Evolutionary conservation across 1,140 invertebrate species (phyloP), one percentile per base, ranked within the genome.

Genomic region (Magallana ariakensis): DNA sequence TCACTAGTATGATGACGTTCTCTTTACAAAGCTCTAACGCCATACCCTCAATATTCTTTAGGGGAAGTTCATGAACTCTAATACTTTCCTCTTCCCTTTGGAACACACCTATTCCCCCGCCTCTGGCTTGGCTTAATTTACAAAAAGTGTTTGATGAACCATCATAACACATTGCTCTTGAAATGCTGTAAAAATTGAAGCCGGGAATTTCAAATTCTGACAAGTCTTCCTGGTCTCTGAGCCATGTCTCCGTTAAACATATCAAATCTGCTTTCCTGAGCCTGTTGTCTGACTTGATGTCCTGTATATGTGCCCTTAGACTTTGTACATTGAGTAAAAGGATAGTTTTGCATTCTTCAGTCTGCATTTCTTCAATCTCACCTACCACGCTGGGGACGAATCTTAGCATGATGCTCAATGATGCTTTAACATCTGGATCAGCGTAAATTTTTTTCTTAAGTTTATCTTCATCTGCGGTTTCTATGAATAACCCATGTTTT

Each of bases 211-310:
- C 13, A 7, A 82, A 53, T 82, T 82, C 53, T 82, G 11, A 4
- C 5, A 19, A 10, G 2, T 82, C 75, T 9, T 13, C 15, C 46
- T 54, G 22, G 10, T 85, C 16, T 11, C 66, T 26, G 1, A 85
- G 53, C 84, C 84, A 85, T 0, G 84, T 85, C 26, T 85, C 84
- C 13, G 84, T 75, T n/a, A 85, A 54, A 22, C n/a, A 66, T 16
- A 85, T 33, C 9, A 55, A n/a, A 85, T 85, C 84, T 46, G 84
- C 26, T 0, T 70, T 75, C 4, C 1, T 33, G 1, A 33, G 33
- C 4, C 33, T 33, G 33, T 33, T 33, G 33, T 33, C 33, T 0
- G 33, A 85, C 9, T 16, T 11, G n/a, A 85, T 75, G 16, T 85
- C 46, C 8, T 70, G 19, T 4, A 85, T 75, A 26, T 75, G 60